Base-by-base conservation (phyloP, 2,797 vertebrate species). In the Sebastes oblongus region DNA sequence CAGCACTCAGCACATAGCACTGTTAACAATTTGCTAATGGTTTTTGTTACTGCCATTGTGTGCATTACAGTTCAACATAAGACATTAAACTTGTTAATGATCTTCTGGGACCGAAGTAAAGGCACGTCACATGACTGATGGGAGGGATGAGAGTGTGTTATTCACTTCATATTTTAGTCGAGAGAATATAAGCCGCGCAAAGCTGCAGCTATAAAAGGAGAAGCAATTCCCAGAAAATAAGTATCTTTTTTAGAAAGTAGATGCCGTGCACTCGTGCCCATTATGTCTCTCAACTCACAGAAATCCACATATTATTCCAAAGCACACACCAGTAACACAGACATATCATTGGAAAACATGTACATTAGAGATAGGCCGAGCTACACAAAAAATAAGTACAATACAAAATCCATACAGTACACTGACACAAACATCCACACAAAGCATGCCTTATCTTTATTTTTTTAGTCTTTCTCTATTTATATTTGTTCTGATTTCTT, bases 1-100 rank as follows among this genome's bases (percentile, higher is more conserved):
- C 66, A 75, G 70, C 82, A 82, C 80, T 86, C 81, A 75, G 81
- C 67, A 46, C 62, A 86, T 50, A 24, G 59, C 68, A 60, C 66
- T 80, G 81, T 83, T 54, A 86, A 80, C 83, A 74, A 66, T 90
- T 83, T 86, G 81, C 84, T 88, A 92, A 92, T 90, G 86, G 77
- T 80, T 91, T 71, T 90, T 86, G 59, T 83, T 87, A 85, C 66
- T 77, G 80, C 70, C 69, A 83, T 61, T 79, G 64, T 84, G 77
- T 76, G 72, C 74, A 78, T 87, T 83, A 75, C 70, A 78, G 24
- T 90, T 79, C 76, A 80, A 68, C 66, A 73, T 25, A 68, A 81
- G 55, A 78, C 83, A 81, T 80, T 86, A 82, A 77, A 81, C 70
- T 70, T 85, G 72, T 72, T 85, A 85, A 89, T 75, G 78, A 73